phyloP scores from a whole-genome alignment of 2,797 vertebrate genomes.

The Leptoclinus maculatus region DNA sequence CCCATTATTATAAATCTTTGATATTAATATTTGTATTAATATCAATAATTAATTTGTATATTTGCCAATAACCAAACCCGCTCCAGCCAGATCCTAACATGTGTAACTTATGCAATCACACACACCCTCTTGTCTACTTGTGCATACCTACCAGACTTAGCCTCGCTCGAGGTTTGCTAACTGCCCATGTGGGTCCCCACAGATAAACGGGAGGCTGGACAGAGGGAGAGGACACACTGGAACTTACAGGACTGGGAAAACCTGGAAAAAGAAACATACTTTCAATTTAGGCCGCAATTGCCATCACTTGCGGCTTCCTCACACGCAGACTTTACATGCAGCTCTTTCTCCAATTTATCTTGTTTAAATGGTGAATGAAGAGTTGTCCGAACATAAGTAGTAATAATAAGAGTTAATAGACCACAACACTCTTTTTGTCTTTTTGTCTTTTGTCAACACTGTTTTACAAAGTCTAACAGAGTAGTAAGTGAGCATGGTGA shows the following conservation, averaged over 20 bases:
- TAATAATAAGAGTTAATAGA: background rate
- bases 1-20: background rate
- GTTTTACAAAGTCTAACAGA: background rate
- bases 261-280: constrained; percentile 56
- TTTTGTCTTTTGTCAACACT: background rate
- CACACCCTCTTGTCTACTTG: background rate
- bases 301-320: background rate
- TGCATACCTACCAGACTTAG: constrained; percentile 75
- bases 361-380: background rate
- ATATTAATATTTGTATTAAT: background rate
- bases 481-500: background rate
- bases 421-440: background rate
- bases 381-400: background rate
- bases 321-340: background rate
- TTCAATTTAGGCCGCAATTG: constrained; percentile 69
- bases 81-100: background rate
- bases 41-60: background rate
- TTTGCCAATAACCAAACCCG: background rate
- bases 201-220: constrained; percentile 71
- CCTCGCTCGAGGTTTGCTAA: constrained; percentile 70
- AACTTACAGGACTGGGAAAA: constrained; percentile 65
- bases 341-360: constrained; percentile 61
- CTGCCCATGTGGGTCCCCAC: constrained; percentile 62
- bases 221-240: constrained; percentile 64
- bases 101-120: background rate